phyloP scores from a whole-genome alignment of 2,113 vertebrate species.

The Todiramphus chloris region DNA sequence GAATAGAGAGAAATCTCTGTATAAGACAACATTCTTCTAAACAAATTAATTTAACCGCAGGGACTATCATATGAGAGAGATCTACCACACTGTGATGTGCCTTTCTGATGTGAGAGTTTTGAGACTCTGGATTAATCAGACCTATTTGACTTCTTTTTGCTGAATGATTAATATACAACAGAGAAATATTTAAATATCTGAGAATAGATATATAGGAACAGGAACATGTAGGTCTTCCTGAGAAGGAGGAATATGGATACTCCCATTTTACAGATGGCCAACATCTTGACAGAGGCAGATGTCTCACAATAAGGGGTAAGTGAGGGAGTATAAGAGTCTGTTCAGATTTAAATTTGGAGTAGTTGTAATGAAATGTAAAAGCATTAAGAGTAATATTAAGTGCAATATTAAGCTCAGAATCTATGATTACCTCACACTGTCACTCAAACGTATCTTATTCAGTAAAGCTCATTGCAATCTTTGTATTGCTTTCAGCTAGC shows the following conservation, averaged over 20 bases:
- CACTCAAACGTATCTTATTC: background rate
- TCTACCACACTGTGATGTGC: background rate
- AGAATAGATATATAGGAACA: background rate
- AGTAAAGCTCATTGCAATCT: background rate
- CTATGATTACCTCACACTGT: background rate
- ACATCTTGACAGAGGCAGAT: background rate
- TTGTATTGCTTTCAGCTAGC: background rate
- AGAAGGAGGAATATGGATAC: background rate
- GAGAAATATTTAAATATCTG: background rate
- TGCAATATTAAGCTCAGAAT: background rate
- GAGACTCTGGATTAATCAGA: background rate
- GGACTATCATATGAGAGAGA: background rate
- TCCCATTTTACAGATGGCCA: background rate
- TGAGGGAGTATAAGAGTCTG: background rate
- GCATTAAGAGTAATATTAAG: background rate
- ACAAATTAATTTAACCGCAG: background rate
- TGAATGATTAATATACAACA: background rate
- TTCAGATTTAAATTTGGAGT: background rate
- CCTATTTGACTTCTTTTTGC: background rate
- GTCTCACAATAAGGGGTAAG: background rate
- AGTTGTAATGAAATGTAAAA: background rate
- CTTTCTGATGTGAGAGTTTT: background rate
- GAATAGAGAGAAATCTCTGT: background rate
- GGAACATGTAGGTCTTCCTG: background rate
- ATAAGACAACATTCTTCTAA: background rate